phyloP scores from a whole-genome alignment of 2,888 invertebrate genomes.

The Synergus laeviventris region DNA sequence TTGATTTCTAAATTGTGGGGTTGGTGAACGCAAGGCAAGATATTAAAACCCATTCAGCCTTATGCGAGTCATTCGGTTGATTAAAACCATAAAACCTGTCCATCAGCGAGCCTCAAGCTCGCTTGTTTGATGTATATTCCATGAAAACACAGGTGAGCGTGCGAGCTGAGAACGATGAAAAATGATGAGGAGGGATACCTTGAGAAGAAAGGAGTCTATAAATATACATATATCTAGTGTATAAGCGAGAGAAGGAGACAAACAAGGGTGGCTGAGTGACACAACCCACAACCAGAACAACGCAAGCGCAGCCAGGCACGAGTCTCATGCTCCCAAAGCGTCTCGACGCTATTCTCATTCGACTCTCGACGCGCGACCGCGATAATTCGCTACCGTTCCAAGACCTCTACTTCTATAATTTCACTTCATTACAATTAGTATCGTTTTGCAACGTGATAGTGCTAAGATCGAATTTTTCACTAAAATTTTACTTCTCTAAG shows the following conservation, averaged over 20 bases:
- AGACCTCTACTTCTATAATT: neutral
- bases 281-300: conserved; percentile 37
- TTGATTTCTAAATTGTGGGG: conserved; percentile 5
- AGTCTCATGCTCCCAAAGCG: conserved; percentile 43
- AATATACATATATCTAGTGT: too few relatives aligned
- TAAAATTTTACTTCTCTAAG: too few relatives aligned
- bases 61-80: conserved; percentile 21
- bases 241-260: conserved; percentile 13
- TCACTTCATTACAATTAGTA: neutral
- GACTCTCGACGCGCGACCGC: conserved; percentile 61
- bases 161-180: conserved; percentile 5
- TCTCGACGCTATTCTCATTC: conserved; percentile 58
- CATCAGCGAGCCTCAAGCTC: conserved; percentile 1
- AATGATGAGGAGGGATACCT: conserved; percentile 24
- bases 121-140: neutral
- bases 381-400: conserved; percentile 10
- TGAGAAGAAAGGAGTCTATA: conserved; percentile 14
- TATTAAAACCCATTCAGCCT: conserved; percentile 14
- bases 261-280: conserved; percentile 18
- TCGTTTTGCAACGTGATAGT: neutral
- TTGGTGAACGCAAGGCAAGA: neutral
- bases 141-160: conserved; percentile 16
- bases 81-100: conserved; percentile 25
- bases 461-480: too few relatives aligned
- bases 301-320: conserved; percentile 36